A percentile compares a stretch with the other conserved stretches of the same genome.
phyloP scores from a whole-genome alignment of 2,888 invertebrate species.

The Drosophila pegasa region DNA sequence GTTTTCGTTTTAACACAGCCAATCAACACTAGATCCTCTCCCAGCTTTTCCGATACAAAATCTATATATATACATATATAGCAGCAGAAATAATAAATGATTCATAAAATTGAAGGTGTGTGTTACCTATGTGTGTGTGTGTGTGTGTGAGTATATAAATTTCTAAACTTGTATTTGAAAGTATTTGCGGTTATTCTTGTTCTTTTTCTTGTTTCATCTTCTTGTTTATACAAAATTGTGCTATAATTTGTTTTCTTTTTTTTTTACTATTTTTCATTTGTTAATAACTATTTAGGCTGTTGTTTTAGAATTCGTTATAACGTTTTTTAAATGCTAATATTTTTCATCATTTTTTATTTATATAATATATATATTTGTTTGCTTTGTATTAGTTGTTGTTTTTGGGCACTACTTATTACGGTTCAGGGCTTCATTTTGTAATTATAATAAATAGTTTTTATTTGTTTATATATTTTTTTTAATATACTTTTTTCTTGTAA shows the following conservation, averaged over 20 bases:
- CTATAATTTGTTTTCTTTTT: slow-evolving; percentile 35
- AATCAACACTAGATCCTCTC: slow-evolving; percentile 59
- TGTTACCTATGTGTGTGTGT: slow-evolving; percentile 9
- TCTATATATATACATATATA: slow-evolving; percentile 17
- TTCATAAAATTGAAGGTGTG: slow-evolving; percentile 2
- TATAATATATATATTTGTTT: slow-evolving; percentile 37
- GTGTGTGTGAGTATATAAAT: slow-evolving; percentile 21
- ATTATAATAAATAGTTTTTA: slow-evolving; percentile 70
- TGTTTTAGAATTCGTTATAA: slow-evolving; percentile 70
- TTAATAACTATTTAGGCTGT: slow-evolving; percentile 69
- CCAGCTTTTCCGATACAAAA: slow-evolving; percentile 37
- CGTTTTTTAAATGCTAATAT: slow-evolving; percentile 68
- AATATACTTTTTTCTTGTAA: slow-evolving; percentile 48
- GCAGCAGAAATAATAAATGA: slow-evolving; percentile 34
- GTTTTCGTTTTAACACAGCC: slow-evolving; percentile 65
- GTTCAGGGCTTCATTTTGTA: slow-evolving; percentile 69
- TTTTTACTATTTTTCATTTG: slow-evolving; percentile 59
- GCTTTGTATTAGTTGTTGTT: slow-evolving; percentile 55
- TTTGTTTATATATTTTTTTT: slow-evolving; percentile 35
- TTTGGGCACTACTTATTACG: slow-evolving; percentile 79
- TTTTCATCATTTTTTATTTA: background rate
- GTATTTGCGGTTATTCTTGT: slow-evolving; percentile 31
- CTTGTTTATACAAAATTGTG: slow-evolving; percentile 72
- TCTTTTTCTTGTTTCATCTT: slow-evolving; percentile 29
- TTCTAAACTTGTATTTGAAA: slow-evolving; percentile 32